phyloP scores from a whole-genome alignment of 2,888 invertebrate genomes.

The Escarpia spicata region DNA sequence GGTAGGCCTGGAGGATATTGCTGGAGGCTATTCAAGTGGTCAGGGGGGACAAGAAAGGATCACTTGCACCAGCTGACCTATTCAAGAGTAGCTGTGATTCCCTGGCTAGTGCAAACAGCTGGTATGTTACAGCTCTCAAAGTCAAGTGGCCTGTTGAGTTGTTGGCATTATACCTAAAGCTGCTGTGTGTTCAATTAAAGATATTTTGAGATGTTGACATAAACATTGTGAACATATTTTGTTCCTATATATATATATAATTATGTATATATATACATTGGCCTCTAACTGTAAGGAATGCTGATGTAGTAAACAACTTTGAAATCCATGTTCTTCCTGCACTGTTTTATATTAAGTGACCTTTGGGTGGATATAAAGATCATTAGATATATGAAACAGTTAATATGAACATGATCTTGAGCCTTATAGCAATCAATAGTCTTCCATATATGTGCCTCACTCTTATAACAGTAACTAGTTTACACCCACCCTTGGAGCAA shows the following conservation, averaged over 20 bases:
- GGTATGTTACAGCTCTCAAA: background rate
- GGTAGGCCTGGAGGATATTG: background rate
- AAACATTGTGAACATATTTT: background rate
- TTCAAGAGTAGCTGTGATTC: background rate
- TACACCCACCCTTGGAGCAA: too few species aligned
- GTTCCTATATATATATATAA: background rate
- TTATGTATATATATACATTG: background rate
- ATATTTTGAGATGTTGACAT: background rate
- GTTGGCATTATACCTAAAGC: background rate
- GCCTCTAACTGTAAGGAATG: background rate
- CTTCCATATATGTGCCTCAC: too few species aligned
- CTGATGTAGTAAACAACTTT: too few species aligned
- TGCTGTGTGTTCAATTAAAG: background rate
- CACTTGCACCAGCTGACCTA: background rate
- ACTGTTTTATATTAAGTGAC: too few species aligned
- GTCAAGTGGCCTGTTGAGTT: background rate
- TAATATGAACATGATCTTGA: too few species aligned
- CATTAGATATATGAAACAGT: too few species aligned
- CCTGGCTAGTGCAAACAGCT: constrained; percentile 4
- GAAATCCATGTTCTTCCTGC: too few species aligned
- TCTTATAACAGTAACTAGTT: too few species aligned
- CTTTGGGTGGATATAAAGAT: too few species aligned
- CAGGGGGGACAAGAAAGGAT: background rate
- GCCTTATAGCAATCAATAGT: too few species aligned
- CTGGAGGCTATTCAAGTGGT: background rate